Base-by-base conservation (phyloP, 2,888 invertebrate genomes). In the Acanthacorydalis orientalis region DNA sequence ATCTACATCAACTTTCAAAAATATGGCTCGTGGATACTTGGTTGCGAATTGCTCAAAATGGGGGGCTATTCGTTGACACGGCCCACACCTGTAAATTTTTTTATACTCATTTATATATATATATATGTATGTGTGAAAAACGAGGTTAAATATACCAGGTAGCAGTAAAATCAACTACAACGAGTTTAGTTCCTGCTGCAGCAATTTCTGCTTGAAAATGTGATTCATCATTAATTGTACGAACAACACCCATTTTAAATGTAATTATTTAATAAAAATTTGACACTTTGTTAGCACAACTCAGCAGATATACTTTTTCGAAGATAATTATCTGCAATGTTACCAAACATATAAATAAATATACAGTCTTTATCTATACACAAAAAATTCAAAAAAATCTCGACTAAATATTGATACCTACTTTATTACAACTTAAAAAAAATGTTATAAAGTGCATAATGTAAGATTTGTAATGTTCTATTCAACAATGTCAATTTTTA, bases 1-100 rank as follows among this genome's bases (percentile, higher is more conserved):
- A 60, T 97, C 96, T 14, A 97, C 95, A 65, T 95, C 93, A 8
- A 98, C 88, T 68, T 95, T 92, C 12, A 93, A 67, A 61, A 97
- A 98, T 12, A 90, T 77, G 11, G 90, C 93, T 55, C 82, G 78
- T 0, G 87, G 80, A 65, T 89, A 97, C 65, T 88, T 89, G 8
- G 73, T 73, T 15, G 95, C 84, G 37, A 96, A 68, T 60, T 89
- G 83, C 57, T 91, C 88, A 65, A 92, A 96, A 47, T 86, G 69
- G 8, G 98, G 97, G 6, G 92, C 89, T 59, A 98, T 93, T 60
- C 83, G 74, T 60, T 87, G 88, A 61, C 98, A 98, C 4, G 98
- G 97, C 1, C 91, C 93, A 68, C 98, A 98, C 93, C 93, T 91
- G 57, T 1, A 60, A 61, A 49, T 47, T 50, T 23, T 16, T 12